Percentiles rank a stretch among this genome's conserved stretches.
phyloP scores from a whole-genome alignment of 2,113 vertebrate genomes.

The Lagenorhynchus albirostris region DNA sequence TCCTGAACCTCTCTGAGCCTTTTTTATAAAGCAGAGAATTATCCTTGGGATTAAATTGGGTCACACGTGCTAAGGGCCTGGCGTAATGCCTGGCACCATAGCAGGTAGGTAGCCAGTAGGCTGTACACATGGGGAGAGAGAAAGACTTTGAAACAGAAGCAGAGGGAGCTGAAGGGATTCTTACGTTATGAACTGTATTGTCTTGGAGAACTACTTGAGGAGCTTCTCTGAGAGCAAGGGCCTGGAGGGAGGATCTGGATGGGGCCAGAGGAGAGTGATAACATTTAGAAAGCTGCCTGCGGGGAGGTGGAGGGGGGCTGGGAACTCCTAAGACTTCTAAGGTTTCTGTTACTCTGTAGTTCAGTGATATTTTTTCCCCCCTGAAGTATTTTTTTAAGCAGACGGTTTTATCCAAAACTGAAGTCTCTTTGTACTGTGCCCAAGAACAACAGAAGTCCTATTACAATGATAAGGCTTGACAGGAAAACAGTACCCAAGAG shows the following conservation, averaged over 20 bases:
- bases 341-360: not conserved
- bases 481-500: not conserved
- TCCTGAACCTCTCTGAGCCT: not conserved
- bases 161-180: not conserved
- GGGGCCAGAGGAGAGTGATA: not conserved
- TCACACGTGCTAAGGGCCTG: rapidly evolving
- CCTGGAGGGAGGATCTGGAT: not conserved
- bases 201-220: not conserved
- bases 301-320: not conserved
- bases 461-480: not conserved
- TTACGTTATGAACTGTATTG: rapidly evolving
- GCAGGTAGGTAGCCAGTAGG: not conserved
- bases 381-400: not conserved
- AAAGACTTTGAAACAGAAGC: not conserved
- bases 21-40: not conserved
- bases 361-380: not conserved
- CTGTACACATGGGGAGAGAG: not conserved
- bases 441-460: constrained; percentile 14
- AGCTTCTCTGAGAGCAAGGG: not conserved
- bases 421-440: not conserved
- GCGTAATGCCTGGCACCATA: rapidly evolving
- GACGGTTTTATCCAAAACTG: not conserved
- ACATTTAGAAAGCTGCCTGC: not conserved
- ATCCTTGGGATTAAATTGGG: not conserved
- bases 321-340: not conserved